These are phyloP conservation scores for Empidonax traillii DNA, from an alignment of 2,113 vertebrate species.

Conservation along the genomic window DNA sequence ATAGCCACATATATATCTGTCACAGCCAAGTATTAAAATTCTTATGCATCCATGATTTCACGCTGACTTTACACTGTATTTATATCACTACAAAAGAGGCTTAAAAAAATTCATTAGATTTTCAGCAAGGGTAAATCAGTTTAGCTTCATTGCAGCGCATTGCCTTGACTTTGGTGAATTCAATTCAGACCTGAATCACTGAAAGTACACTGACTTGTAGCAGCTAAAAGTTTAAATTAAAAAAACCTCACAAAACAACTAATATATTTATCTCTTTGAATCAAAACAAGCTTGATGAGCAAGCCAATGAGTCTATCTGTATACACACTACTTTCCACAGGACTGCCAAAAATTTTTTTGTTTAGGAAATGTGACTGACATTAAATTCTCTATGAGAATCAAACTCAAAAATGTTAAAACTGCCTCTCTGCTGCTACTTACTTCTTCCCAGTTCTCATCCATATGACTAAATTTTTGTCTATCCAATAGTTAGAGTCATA, in stretches of 20 bases:
- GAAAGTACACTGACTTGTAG: neutral
- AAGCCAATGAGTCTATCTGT: neutral
- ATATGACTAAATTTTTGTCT: neutral
- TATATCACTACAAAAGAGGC: neutral
- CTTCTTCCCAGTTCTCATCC: neutral
- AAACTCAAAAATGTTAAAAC: neutral
- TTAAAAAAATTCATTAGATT: conserved; percentile 19
- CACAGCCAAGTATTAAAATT: neutral
- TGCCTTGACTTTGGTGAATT: neutral
- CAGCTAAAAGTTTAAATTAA: neutral
- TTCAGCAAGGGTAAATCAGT: neutral
- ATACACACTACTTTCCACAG: neutral
- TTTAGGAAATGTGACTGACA: conserved; percentile 9
- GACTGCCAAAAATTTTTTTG: neutral
- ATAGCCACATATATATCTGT: neutral
- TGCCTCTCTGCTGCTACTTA: neutral
- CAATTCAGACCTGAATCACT: neutral
- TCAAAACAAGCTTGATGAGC: neutral
- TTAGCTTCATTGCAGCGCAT: neutral
- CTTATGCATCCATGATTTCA: neutral
- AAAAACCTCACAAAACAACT: neutral
- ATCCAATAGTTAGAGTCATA: neutral
- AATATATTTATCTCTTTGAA: neutral
- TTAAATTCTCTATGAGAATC: neutral
- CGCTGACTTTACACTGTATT: neutral